Conservation (phyloP, 2,113 vertebrate genomes). For the Athene noctua region DNA sequence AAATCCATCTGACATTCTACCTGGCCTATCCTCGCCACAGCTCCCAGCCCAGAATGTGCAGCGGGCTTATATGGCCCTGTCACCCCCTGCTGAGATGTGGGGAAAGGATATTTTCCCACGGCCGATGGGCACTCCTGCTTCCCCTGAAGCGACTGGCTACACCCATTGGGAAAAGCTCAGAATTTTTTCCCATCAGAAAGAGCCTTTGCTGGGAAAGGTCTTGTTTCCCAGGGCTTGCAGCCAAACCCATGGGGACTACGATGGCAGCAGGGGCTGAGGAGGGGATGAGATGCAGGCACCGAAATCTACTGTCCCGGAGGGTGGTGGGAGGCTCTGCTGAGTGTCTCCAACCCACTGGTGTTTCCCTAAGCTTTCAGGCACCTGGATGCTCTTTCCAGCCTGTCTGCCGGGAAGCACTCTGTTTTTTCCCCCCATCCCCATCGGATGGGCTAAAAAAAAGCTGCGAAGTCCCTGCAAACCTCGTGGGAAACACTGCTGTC, state of each 20-base stretch:
- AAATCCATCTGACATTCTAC: neutral
- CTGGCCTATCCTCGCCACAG: neutral
- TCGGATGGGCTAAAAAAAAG: neutral
- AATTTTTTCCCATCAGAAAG: neutral
- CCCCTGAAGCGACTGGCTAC: neutral
- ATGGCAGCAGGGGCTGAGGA: neutral
- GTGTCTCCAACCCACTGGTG: accelerated
- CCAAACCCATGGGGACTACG: neutral
- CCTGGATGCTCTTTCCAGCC: neutral
- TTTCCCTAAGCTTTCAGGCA: neutral
- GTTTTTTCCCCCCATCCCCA: accelerated
- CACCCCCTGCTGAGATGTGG: neutral
- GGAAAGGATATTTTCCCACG: constrained; percentile 34
- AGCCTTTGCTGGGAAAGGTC: neutral
- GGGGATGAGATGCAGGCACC: neutral
- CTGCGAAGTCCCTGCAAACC: accelerated
- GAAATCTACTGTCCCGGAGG: neutral
- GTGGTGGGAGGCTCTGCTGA: accelerated
- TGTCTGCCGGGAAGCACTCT: neutral
- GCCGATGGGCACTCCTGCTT: neutral
- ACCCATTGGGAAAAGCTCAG: neutral
- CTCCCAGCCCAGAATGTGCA: neutral
- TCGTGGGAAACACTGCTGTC: neutral
- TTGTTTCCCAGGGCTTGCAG: neutral
- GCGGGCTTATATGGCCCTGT: neutral